Evolutionary conservation across 1,140 invertebrate genomes (phyloP), one percentile per base, ranked within the genome.

Genomic region (Eueides isabella): DNA sequence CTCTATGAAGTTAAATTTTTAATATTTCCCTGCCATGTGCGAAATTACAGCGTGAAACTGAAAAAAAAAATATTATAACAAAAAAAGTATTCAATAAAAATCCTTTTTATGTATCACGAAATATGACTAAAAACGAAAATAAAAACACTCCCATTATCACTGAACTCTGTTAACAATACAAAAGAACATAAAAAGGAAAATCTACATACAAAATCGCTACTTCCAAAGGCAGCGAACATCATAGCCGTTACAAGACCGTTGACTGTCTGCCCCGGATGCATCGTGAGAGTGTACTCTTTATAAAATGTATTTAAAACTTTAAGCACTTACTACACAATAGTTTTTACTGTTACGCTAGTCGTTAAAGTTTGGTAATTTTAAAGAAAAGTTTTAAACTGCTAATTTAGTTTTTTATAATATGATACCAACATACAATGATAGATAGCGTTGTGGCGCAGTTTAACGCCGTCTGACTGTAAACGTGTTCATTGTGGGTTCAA

Each of bases 221-320:
- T 30, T 31, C 14, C 2, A 19, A 41, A 26, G 35, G 26, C 35
- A 16, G 12, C 26, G 14, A 61, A n/a, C 30, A 62, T 61, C 7
- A 70, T 26, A 16, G 55, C 61, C 23, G 61, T 71, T 48, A 48
- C 41, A 31, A 48, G 69, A 71, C n/a, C 69, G 69, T 71, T 64
- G 69, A 63, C 69, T 30, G 69, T 71, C 61, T 71, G 61, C 38
- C 28, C 61, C 69, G 69, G 69, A 71, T 64, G 69, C n/a, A 9
- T 28, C 38, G 23, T 33, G 28, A 33, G 48, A 55, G 4, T 11
- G 1, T 55, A 55, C 44, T 23, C 11, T 9, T 55, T 55, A 9
- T 11, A 55, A 55, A 23, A 19, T 55, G 23, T 55, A 55, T 55
- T 55, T 12, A 55, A 55, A 55, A 55, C 7, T 55, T 2, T 12